Base-by-base conservation (phyloP, 2,797 vertebrate species). In the Thamnophis elegans region DNA sequence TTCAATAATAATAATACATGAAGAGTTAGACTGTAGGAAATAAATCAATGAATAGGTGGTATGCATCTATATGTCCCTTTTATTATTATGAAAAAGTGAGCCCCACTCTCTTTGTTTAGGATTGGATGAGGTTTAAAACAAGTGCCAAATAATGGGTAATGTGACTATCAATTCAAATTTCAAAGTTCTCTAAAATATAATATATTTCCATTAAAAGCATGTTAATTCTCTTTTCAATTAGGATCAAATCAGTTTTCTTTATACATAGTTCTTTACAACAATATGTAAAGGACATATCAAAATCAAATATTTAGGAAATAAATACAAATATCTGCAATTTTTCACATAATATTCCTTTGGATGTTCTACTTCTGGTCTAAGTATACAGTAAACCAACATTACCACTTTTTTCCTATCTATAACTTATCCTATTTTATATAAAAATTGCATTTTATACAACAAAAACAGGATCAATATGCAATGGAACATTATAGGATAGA, bases 301-400 rank as follows among this genome's bases (percentile, higher is more conserved):
- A 86, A 26, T 36, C 7, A 28, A 32, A 6, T 47, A 54, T 14
- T 54, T 60, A 11, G 26, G 47, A 85, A 62, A 89, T 85, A 32
- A 59, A 18, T 89, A 42, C 32, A 92, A 60, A n/a, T 54, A 68
- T 56, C 16, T 55, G 32, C 32, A 85, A 42, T 85, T 92, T 60
- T 11, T 51, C 51, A 60, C 28, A 54, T 32, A 11, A 32, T 87
- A 2, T 58, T 55, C 10, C 9, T 88, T 88, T 22, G 18, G 55
- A 18, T 32, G 22, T 26, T 13, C 42, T 47, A 59, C 18, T 56
- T 62, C 32, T 42, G 42, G 9, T 85, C 18, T 92, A 62, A 55
- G 32, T 28, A 60, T 28, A 68, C 78, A 94, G 14, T 11, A 82
- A 94, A 91, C 73, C 4, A 22, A 93, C 95, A 92, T 73, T 93